Base-by-base conservation (phyloP, 2,113 vertebrate species). In the Cairina moschata region DNA sequence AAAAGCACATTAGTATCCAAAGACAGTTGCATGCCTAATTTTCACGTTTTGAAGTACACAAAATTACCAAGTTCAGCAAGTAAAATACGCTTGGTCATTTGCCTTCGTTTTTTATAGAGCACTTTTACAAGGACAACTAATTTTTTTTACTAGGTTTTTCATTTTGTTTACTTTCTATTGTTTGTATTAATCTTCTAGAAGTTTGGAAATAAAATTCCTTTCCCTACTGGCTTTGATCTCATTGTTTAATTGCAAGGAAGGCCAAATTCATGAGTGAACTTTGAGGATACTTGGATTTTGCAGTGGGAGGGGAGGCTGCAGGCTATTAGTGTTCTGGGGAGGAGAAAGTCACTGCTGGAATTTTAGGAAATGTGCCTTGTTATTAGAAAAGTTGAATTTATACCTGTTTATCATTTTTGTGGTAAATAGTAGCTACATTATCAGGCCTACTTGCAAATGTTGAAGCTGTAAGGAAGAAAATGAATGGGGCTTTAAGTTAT, bases 181-280 rank as follows among this genome's bases (percentile, higher is more conserved):
- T 97, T 97, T 97, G 89, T 98, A 97, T 96, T 96, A 93, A 95
- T 91, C 78, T 97, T 89, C 95, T 79, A 86, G 86, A 96, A 96
- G 55, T 94, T 98, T 97, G 81, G 86, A 97, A 98, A 98, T 98
- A 98, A 98, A 98, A 89, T 78, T 93, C 83, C 23, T 95, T 62
- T 95, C 81, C 81, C 63, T 90, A 93, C 88, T 67, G 46, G 20
- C 44, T 95, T 93, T 91, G 94, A 85, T 73, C 4, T 93, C 65
- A 11, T 87, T 91, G 68, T 97, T 86, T 90, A 84, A 56, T 83
- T 87, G 20, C 55, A 84, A 56, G 6, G 78, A 79, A 78, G 18
- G 76, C 14, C 14, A 84, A n/a, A 32, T 80, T 32, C 25, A 20
- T 56, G 42, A 21, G 11, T 11, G 52, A 29, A 15, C 18, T 28